These are phyloP conservation scores for Megamerina dolium DNA, from an alignment of 2,888 invertebrate genomes.

Conservation along the genomic window DNA sequence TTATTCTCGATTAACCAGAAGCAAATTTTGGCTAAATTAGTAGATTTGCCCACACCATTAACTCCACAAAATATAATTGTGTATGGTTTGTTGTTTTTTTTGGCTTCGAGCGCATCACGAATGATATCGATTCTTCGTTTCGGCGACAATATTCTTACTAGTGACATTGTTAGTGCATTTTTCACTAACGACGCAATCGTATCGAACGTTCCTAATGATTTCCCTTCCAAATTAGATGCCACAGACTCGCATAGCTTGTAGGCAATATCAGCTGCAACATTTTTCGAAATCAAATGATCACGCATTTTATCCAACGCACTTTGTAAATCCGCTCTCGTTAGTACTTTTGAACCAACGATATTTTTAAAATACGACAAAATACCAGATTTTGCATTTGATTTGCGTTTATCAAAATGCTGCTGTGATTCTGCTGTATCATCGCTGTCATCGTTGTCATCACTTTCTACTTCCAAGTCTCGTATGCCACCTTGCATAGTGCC, in stretches of 20 bases:
- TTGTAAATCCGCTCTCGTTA: constrained; percentile 72
- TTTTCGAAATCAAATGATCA: constrained; percentile 93
- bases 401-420: background rate
- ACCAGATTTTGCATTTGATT: constrained; percentile 26
- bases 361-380: constrained; percentile 84
- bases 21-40: constrained; percentile 97
- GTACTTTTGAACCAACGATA: constrained; percentile 81
- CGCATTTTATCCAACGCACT: constrained; percentile 88
- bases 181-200: constrained; percentile 85
- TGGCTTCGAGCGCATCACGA: constrained; percentile 89
- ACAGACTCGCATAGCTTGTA: constrained; percentile 91
- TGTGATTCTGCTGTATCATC: constrained; percentile 50
- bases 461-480: constrained; percentile 75
- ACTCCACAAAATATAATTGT: constrained; percentile 96
- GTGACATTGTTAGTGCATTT: constrained; percentile 78
- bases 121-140: constrained; percentile 92
- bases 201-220: constrained; percentile 89
- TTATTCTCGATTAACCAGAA: constrained; percentile 99
- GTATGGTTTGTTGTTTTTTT: constrained; percentile 78
- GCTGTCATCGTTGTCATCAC: constrained; percentile 61
- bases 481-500: constrained; percentile 81
- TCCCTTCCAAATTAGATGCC: constrained; percentile 82
- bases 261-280: constrained; percentile 95
- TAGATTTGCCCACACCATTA: constrained; percentile 98
- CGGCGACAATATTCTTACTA: constrained; percentile 92